Evolutionary conservation across 2,888 invertebrate genomes (phyloP), one percentile per base, ranked within the genome.

Genomic region (Drosophila leonis): DNA sequence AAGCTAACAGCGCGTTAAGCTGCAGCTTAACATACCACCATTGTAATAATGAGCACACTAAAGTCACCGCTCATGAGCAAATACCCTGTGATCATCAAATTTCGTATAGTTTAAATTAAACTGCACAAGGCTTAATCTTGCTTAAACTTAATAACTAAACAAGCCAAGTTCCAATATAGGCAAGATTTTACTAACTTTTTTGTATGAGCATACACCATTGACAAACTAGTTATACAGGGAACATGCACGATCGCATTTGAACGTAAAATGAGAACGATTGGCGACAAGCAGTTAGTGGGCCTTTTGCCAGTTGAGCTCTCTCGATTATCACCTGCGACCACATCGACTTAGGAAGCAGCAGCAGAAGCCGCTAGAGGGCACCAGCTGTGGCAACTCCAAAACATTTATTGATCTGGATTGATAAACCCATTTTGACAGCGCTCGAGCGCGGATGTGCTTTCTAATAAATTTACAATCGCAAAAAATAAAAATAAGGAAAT

Each of bases 351-450:
- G 56, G 52, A 31, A 15, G 52, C 27, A 41, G 57, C 37, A 31
- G 62, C 44, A 7, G 20, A 44, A 24, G 24, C 24, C 44, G 24
- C 31, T 8, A 39, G 31, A 13, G 52, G 29, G 42, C 59, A 33
- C 42, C 48, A 64, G 60, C 63, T 56, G 62, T 46, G 65, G 55
- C 57, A 65, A 65, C 37, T 66, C 24, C 42, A 65, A 24, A 12
- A 13, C 8, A 54, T 46, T 57, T 55, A 65, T 60, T 60, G 59
- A 24, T 49, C 41, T 55, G 42, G 54, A 41, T 63, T 64, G 66
- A 66, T 72, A 75, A 71, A 64, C 44, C 54, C 52, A 76, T 71
- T 71, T 64, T 46, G 65, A 44, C 57, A 52, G 64, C 75, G 71
- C 65, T 31, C 37, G 31, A 42, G 70, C 46, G 51, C 75, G 70